phyloP scores from a whole-genome alignment of 2,113 vertebrate genomes.

The Picathartes gymnocephalus region DNA sequence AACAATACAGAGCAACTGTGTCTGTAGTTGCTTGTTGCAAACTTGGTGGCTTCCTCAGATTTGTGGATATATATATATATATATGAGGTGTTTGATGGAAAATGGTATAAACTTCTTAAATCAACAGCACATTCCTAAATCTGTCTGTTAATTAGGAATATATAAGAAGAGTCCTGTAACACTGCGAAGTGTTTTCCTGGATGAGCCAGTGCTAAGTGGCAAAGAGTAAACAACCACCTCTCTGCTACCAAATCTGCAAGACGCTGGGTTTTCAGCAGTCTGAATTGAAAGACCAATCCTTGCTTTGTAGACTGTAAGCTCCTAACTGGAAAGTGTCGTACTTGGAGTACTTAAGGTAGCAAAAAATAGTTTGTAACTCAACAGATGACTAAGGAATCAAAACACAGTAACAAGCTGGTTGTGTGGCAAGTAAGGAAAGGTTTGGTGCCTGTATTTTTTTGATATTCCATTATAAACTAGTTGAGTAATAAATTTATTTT shows the following conservation, averaged over 20 bases:
- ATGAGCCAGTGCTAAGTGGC: not conserved
- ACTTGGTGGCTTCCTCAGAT: not conserved
- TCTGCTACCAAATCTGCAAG: not conserved
- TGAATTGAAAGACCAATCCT: not conserved
- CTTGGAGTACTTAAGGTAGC: not conserved
- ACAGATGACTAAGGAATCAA: not conserved
- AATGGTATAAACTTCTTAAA: not conserved
- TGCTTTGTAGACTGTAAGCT: not conserved
- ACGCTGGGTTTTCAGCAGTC: not conserved
- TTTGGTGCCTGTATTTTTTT: not conserved
- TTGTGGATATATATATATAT: not conserved
- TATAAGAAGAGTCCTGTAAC: not conserved
- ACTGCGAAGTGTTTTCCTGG: not conserved
- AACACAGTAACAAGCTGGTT: not conserved
- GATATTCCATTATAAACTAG: not conserved
- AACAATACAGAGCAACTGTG: rapidly evolving
- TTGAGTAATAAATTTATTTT: not conserved
- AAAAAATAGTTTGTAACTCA: not conserved
- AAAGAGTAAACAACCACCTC: not conserved
- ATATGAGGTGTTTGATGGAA: not conserved
- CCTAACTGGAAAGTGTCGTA: not conserved
- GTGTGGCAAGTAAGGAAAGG: not conserved
- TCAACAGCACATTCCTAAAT: not conserved
- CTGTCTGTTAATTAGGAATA: not conserved
- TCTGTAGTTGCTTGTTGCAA: not conserved